phyloP scores from a whole-genome alignment of 2,113 vertebrate species.

The Euleptes europaea region DNA sequence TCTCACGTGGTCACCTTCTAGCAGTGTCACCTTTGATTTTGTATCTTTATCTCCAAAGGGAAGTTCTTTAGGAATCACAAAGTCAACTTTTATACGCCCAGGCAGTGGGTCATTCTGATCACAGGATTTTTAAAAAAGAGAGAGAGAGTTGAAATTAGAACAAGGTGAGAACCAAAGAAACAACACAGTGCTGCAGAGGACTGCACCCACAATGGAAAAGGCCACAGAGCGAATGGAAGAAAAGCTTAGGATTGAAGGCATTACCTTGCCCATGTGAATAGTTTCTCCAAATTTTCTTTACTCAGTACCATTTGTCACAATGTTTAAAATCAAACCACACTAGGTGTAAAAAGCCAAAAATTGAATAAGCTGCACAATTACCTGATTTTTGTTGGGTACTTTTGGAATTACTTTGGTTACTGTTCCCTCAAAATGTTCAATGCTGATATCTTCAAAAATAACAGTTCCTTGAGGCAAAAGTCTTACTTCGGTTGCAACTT shows the following conservation, averaged over 20 bases:
- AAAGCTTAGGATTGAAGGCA: too few relatives aligned
- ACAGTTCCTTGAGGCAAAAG: slow-evolving; percentile 96
- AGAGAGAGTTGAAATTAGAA: slow-evolving; percentile 48
- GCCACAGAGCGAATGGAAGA: too few relatives aligned
- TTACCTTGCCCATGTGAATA: not conserved
- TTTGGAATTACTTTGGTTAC: slow-evolving; percentile 98
- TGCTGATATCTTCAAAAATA: slow-evolving; percentile 99
- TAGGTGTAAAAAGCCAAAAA: not conserved
- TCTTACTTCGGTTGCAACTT: slow-evolving; percentile 96
- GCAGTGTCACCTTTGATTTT: slow-evolving; percentile 96
- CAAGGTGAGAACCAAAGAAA: not conserved
- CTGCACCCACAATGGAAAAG: too few relatives aligned
- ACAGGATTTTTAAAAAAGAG: slow-evolving; percentile 11
- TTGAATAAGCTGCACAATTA: slow-evolving; percentile 49
- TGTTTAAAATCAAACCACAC: not conserved
- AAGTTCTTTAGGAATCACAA: slow-evolving; percentile 95
- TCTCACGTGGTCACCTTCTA: slow-evolving; percentile 95
- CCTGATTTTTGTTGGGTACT: slow-evolving; percentile 97
- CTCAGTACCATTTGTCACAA: not conserved
- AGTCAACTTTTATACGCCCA: slow-evolving; percentile 93
- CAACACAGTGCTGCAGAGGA: too few relatives aligned
- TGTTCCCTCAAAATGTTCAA: slow-evolving; percentile 97
- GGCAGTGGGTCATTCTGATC: slow-evolving; percentile 93
- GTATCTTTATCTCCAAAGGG: slow-evolving; percentile 99
- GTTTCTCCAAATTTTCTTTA: not conserved